Base-by-base conservation (phyloP, 2,888 invertebrate genomes). In the Catotricha subobsoleta region DNA sequence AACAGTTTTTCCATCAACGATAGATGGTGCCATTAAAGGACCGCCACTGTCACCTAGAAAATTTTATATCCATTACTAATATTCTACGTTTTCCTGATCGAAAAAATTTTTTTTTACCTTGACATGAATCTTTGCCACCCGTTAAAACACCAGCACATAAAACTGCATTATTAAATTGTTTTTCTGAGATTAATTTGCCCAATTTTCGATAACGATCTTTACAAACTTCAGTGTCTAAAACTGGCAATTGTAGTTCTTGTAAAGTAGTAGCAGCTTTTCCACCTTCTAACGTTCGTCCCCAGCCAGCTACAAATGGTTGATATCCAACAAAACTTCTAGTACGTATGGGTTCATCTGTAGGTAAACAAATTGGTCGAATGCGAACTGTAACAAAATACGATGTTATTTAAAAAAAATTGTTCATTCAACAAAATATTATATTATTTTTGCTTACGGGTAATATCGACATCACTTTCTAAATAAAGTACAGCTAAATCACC, bases 401-500 rank as follows among this genome's bases (percentile, higher is more conserved):
- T 28, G 31, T 16, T 19, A 16, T 16, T 15, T 6, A 19, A 12
- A 15, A 20, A 16, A 15, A 20, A 10, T 15, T 16, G 10, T 4
- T 4, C 35, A 18, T 25, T 38, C 21, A 7, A 12, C 8, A 19
- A 13, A 13, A 7, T 21, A 5, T 8, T 27, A 30, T 25, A 31
- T 16, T 6, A 23, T 23, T 28, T 37, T 5, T n/a, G 9, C 63
- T 64, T 51, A 76, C 78, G 45, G 6, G 72, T 65, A 44, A 73
- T 74, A 2, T 60, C 49, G 0, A 76, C 71, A 2, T 72, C 67
- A 1, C 58, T 52, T 3, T 66, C 61, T 39, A 87, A 58, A 43
- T 70, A 69, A 0, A 91, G 57, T 2, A 92, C 55, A 0, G 80
- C 88, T 43, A 92, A 78, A 55, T 92, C 91, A 50, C 80, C 79